Evolutionary conservation across 1,140 invertebrate genomes (phyloP).

Genomic region (Drosophila athabasca): DNA sequence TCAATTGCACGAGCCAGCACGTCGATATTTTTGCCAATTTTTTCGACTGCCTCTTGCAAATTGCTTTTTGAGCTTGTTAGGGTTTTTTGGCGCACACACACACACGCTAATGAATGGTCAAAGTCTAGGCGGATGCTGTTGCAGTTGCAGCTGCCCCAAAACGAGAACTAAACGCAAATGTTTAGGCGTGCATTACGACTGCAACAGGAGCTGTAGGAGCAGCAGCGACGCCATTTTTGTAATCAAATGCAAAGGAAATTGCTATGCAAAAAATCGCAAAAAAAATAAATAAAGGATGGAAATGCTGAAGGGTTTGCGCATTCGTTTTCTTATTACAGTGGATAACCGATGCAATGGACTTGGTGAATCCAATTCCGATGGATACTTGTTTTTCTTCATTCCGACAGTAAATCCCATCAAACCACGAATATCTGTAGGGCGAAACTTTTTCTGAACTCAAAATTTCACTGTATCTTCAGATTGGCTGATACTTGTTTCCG

Average conservation of each 20-base stretch:
- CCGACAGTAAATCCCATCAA: too few relatives aligned
- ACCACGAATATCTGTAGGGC: too few relatives aligned
- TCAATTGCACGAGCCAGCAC: slow-evolving; percentile 78
- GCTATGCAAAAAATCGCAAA: slow-evolving; percentile 3
- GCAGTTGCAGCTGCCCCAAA: slow-evolving; percentile 39
- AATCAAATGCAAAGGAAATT: slow-evolving; percentile 77
- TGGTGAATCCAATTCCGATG: too few relatives aligned
- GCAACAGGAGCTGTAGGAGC: slow-evolving; percentile 20
- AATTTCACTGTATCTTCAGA: slow-evolving; percentile 39
- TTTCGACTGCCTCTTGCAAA: slow-evolving; percentile 66
- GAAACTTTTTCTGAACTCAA: slow-evolving; percentile 1
- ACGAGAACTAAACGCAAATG: slow-evolving; percentile 75
- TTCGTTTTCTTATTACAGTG: slow-evolving; percentile 65
- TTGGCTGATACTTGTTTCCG: slow-evolving; percentile 2
- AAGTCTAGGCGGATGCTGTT: slow-evolving; percentile 53
- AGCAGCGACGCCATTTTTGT: slow-evolving; percentile 57
- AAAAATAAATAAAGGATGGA: slow-evolving; percentile 7
- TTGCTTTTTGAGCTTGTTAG: slow-evolving; percentile 82
- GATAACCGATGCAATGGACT: background rate
- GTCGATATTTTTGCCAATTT: slow-evolving; percentile 81
- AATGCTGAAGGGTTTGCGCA: slow-evolving; percentile 8
- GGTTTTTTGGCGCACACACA: slow-evolving; percentile 47
- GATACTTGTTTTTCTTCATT: too few relatives aligned
- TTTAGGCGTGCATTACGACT: slow-evolving; percentile 75
- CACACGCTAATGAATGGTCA: slow-evolving; percentile 75